These are phyloP conservation scores for Sympetrum striolatum DNA, from an alignment of 2,888 invertebrate genomes.

Conservation along the genomic window DNA sequence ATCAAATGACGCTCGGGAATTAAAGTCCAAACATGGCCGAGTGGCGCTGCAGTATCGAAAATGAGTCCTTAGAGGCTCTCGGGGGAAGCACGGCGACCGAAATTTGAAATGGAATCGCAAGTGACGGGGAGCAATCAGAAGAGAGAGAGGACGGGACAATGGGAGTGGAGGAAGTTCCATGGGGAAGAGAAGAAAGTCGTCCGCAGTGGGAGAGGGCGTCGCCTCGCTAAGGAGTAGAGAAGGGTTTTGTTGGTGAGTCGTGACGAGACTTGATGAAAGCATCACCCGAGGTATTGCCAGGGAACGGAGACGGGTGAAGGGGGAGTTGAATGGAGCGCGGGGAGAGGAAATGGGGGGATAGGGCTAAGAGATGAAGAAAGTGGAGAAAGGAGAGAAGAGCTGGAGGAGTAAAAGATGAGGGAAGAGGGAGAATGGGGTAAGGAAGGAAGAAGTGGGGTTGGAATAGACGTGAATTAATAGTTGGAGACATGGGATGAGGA, in stretches of 20 bases:
- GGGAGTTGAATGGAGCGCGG: background rate
- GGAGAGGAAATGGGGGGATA: background rate
- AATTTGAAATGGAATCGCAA: background rate
- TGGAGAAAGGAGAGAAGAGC: background rate
- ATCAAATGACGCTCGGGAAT: background rate
- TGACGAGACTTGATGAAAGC: constrained; percentile 39
- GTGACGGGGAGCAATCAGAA: background rate
- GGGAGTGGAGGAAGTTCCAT: background rate
- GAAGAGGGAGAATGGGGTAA: background rate
- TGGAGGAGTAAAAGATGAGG: background rate
- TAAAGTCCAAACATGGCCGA: background rate
- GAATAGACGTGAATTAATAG: too few species aligned
- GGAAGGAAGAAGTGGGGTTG: too few species aligned
- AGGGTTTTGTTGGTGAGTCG: constrained; percentile 32
- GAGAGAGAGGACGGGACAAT: background rate
- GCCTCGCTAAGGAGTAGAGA: constrained; percentile 20
- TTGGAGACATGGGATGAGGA: background rate
- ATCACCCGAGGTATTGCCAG: constrained; percentile 3
- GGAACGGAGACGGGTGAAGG: background rate
- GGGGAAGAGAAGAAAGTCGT: background rate
- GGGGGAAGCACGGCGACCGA: background rate
- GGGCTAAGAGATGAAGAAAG: too few species aligned
- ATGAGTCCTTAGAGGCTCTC: background rate
- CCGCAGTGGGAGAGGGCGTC: background rate
- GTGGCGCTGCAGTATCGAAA: background rate